Evolutionary conservation across 2,113 vertebrate genomes (phyloP).

Genomic region (Lonchura striata): DNA sequence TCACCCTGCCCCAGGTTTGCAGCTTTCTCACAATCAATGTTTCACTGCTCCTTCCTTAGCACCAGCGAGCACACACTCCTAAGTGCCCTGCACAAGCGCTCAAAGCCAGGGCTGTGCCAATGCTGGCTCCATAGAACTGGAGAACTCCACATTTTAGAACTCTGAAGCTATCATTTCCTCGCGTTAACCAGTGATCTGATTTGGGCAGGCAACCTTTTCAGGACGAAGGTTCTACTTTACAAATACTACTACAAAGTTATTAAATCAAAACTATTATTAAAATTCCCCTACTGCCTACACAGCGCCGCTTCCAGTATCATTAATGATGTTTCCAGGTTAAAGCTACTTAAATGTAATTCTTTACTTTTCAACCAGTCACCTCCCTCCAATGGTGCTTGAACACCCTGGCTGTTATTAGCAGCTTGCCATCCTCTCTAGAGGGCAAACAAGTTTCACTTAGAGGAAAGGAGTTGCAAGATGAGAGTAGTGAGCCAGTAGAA

Average conservation of each 20-base stretch:
- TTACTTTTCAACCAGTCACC: not conserved
- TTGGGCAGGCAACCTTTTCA: not conserved
- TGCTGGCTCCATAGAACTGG: not conserved
- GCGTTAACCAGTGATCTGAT: not conserved
- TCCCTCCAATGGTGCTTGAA: not conserved
- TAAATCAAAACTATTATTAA: not conserved
- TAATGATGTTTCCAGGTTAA: not conserved
- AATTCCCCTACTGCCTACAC: not conserved
- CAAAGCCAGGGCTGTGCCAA: not conserved
- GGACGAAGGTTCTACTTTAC: not conserved
- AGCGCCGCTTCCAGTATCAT: not conserved
- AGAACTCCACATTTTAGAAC: not conserved
- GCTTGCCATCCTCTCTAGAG: not conserved
- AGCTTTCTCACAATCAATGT: not conserved
- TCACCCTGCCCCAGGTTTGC: not conserved
- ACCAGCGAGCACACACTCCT: accelerated
- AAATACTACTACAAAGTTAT: not conserved
- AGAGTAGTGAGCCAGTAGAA: not conserved
- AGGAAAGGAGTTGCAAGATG: not conserved
- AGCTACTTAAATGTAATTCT: not conserved
- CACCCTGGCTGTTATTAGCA: not conserved
- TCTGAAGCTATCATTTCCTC: not conserved
- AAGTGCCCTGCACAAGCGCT: not conserved
- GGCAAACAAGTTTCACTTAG: not conserved
- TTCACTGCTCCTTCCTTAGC: not conserved